Conservation (phyloP, 2,797 vertebrate genomes). For the Mus minutoides region DNA sequence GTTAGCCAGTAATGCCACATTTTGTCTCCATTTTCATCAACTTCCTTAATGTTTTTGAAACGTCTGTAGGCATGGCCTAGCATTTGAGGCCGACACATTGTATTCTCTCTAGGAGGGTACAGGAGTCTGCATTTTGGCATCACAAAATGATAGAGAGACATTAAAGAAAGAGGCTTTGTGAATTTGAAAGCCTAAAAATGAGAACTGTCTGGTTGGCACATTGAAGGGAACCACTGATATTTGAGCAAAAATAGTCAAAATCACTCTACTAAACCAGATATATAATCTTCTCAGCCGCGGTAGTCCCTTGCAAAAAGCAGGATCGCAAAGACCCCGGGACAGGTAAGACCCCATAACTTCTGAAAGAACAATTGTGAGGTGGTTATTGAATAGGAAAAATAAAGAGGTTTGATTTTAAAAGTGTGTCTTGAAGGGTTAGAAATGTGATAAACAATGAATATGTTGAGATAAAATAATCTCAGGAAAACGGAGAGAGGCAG, state of each 20-base stretch:
- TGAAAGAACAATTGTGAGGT: neutral
- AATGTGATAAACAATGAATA: neutral
- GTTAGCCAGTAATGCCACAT: constrained; percentile 53
- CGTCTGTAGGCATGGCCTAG: constrained; percentile 48
- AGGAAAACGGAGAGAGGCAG: neutral
- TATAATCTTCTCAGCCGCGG: neutral
- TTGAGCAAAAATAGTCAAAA: constrained; percentile 1
- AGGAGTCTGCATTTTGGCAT: constrained; percentile 54
- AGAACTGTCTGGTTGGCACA: constrained; percentile 39
- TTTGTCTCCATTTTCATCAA: constrained; percentile 63
- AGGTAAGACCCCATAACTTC: neutral
- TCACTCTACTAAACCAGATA: neutral
- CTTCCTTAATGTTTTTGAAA: constrained; percentile 57
- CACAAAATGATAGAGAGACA: constrained; percentile 44
- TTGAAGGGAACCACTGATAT: constrained; percentile 9
- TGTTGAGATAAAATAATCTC: neutral
- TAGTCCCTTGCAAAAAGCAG: constrained; percentile 20
- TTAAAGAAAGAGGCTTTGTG: constrained; percentile 54
- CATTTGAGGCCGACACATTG: constrained; percentile 49
- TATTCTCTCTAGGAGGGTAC: constrained; percentile 24
- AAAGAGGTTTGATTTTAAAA: neutral
- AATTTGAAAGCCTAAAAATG: constrained; percentile 50
- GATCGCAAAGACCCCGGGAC: neutral
- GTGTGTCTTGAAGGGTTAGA: neutral
- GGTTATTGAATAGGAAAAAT: neutral